Evolutionary conservation across 2,113 vertebrate genomes (phyloP), one percentile per base, ranked within the genome.

Genomic region (Zosterops lateralis): DNA sequence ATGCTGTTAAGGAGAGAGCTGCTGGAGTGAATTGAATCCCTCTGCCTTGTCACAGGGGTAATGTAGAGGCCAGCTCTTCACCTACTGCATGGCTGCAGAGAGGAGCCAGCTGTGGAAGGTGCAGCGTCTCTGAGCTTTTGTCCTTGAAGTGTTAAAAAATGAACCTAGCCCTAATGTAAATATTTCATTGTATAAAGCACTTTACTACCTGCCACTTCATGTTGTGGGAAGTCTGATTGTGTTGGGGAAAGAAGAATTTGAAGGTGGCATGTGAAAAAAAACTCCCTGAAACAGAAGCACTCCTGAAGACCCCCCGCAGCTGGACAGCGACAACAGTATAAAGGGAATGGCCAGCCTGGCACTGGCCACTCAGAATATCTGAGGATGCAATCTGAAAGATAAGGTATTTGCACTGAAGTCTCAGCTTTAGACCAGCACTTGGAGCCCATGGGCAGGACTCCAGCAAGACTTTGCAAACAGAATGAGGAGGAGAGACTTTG

Each of bases 101-200:
- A 68, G 74, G 83, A 91, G 72, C 31, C 7, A 2, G 34, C 61
- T 60, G 54, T 7, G 3, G 80, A 51, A 72, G 56, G 38, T 75
- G 75, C 90, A 95, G 80, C 11, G 0, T 31, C 85, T 91, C 74
- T 84, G 89, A 96, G 95, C 90, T 90, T 96, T 87, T 85, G 81
- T 91, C 90, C 84, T 80, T 93, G 83, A 94, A 97, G 84, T 78
- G 89, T 96, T 97, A 95, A 94, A 87, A 92, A 66, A 67, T 51
- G 50, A 96, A 90, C 80, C 73, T 93, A 87, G 84, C 79, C 87
- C 81, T 91, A 81, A 20, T 97, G 94, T 97, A 97, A 95, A 97
- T 97, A 97, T 96, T 97, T 96, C 90, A 32, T 97, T 97, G 90
- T 98, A 97, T 97, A 97, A 98, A 98, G 98, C 99, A 99, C 99